Percentiles rank a stretch among this genome's conserved stretches.
phyloP scores from a whole-genome alignment of 2,797 vertebrate species.

The Etheostoma perlongum region DNA sequence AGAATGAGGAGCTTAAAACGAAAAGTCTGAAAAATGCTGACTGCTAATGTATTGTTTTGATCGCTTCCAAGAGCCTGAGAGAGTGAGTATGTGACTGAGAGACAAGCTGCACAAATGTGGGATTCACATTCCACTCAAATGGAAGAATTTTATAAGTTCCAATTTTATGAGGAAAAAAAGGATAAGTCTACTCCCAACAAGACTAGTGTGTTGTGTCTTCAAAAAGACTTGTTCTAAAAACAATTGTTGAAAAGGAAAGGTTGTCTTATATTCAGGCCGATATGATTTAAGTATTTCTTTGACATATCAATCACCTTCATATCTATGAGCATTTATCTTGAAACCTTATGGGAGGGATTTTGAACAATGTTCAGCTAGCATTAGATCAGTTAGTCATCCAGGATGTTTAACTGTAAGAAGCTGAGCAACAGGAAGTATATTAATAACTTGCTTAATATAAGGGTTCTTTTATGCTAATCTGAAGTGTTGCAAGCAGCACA shows the following conservation, averaged over 20 bases:
- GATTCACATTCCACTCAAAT: not conserved
- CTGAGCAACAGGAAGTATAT: constrained; percentile 30
- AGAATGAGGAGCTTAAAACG: not conserved
- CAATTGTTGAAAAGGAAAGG: not conserved
- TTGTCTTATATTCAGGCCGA: not conserved
- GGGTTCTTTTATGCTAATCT: not conserved
- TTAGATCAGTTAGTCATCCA: not conserved
- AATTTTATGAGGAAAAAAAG: not conserved
- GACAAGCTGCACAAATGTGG: not conserved
- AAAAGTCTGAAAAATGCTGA: not conserved
- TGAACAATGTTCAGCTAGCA: constrained; percentile 4
- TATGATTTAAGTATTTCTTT: no score
- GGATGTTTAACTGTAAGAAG: constrained; percentile 17
- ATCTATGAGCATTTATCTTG: not conserved
- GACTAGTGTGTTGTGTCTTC: not conserved
- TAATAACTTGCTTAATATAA: constrained; percentile 6
- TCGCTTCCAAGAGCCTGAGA: no score
- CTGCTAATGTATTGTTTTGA: not conserved
- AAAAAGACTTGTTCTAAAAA: not conserved
- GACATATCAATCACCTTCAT: not conserved
- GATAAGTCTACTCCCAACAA: no score
- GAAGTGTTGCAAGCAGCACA: not conserved
- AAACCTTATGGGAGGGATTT: not conserved
- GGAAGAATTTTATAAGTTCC: not conserved
- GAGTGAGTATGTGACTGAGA: not conserved